Conservation (phyloP, 1,140 invertebrate species). For the Teleopsis dalmanni region DNA sequence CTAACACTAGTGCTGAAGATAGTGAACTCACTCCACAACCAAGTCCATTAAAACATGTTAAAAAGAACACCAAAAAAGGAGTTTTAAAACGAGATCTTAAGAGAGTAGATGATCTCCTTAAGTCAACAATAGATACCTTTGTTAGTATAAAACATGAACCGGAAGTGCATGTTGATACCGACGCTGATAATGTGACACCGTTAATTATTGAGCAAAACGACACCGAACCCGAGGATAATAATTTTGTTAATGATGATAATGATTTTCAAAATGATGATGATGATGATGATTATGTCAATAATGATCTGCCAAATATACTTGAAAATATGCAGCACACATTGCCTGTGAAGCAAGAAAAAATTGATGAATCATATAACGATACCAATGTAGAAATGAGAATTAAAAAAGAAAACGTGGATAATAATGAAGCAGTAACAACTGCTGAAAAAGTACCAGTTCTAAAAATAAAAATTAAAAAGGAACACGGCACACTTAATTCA, state of each 20-base stretch:
- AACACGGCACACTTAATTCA: slow-evolving; percentile 38
- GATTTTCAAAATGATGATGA: slow-evolving; percentile 9
- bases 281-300: slow-evolving; percentile 2
- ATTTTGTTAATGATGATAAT: slow-evolving; percentile 2
- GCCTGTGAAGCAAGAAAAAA: not conserved
- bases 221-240: not conserved
- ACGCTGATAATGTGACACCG: not conserved
- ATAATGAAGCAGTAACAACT: not conserved
- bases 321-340: not conserved
- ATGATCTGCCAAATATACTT: not conserved
- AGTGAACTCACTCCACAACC: slow-evolving; percentile 10
- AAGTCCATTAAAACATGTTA: no score
- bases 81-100: slow-evolving; percentile 36
- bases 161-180: slow-evolving; percentile 30
- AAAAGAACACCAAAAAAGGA: slow-evolving; percentile 22
- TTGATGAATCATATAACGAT: slow-evolving; percentile 2
- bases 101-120: slow-evolving; percentile 33
- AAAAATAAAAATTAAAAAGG: slow-evolving; percentile 38
- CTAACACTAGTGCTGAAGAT: slow-evolving; percentile 4
- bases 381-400: not conserved
- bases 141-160: slow-evolving; percentile 41
- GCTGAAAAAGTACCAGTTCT: slow-evolving; percentile 18
- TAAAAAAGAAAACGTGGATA: slow-evolving; percentile 11
- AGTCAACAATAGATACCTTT: slow-evolving; percentile 33
- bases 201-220: not conserved